Conservation (phyloP, 2,888 invertebrate genomes). For the Belgica antarctica region DNA sequence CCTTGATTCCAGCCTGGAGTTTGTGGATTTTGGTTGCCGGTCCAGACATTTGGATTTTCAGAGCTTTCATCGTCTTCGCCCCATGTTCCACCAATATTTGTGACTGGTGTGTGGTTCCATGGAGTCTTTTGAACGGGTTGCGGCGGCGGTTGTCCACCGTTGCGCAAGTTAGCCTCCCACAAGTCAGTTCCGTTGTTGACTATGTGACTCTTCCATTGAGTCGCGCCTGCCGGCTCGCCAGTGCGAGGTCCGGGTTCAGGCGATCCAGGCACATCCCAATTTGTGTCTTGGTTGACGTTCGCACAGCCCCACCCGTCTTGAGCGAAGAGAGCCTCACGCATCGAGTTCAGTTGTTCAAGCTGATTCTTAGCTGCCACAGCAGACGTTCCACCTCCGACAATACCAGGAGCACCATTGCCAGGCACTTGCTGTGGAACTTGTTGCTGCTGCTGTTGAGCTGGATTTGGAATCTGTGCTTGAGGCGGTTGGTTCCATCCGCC, state of each 20-base stretch:
- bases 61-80: constrained; percentile 86
- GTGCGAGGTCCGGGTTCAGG: constrained; percentile 68
- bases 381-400: constrained; percentile 58
- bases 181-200: constrained; percentile 85
- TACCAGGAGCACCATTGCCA: constrained; percentile 56
- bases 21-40: constrained; percentile 51
- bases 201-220: constrained; percentile 39
- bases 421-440: constrained; percentile 44
- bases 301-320: constrained; percentile 94
- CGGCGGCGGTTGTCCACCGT: constrained; percentile 81
- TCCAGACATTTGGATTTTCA: constrained; percentile 82
- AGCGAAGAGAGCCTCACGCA: constrained; percentile 87
- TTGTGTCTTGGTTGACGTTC: constrained; percentile 91
- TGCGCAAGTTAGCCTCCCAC: constrained; percentile 88
- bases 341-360: constrained; percentile 83
- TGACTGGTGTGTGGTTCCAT: constrained; percentile 90
- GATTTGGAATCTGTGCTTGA: constrained; percentile 38
- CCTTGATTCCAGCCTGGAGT: constrained; percentile 45
- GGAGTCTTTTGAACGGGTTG: constrained; percentile 82
- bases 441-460: constrained; percentile 44
- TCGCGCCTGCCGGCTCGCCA: constrained; percentile 58
- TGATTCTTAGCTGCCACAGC: constrained; percentile 75
- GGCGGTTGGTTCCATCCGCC: constrained; percentile 45
- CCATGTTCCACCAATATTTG: constrained; percentile 92
- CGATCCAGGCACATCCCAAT: constrained; percentile 88